Base-by-base conservation (phyloP, 2,113 vertebrate genomes). In the Dasyurus viverrinus region DNA sequence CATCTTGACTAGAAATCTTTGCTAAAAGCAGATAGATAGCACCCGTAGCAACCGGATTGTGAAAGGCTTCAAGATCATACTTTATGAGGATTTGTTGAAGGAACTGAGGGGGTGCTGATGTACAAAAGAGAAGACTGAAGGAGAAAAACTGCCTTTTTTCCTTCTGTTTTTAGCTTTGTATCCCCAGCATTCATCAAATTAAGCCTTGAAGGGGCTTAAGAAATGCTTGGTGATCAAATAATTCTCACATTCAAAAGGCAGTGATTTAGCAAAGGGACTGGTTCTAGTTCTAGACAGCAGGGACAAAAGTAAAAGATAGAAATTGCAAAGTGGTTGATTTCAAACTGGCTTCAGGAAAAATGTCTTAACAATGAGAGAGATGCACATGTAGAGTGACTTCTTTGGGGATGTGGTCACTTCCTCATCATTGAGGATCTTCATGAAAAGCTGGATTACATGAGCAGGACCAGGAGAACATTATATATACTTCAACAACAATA, bases 1-100 rank as follows among this genome's bases (percentile, higher is more conserved):
- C 12, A 92, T 30, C 89, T 0, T 68, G n/a, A 95, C 42, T 93
- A 94, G 89, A 93, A 95, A 97, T 84, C 68, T 84, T 84, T 84
- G 68, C n/a, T 42, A 84, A 84, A 42, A 84, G 68, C 42, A 6
- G 30, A 36, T 68, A n/a, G 14, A 16, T 68, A 68, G 30, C 60
- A 76, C 60, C 60, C 60, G 19, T 22, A 76, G 68, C n/a, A 84
- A 76, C 60, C 36, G 1, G 60, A 76, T n/a, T 76, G 60, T 76
- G 36, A n/a, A 76, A 84, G n/a, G n/a, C n/a, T 7, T 22, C 36
- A n/a, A 84, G n/a, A 23, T 84, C n/a, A 42, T 19, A 42, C 68
- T 84, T 23, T 42, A 42, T 84, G 36, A 76, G 16, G 68, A 42
- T 19, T 76, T 76, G 36, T n/a, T 76, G 60, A 76, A 76, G 36